These are phyloP conservation scores for Lasiommata megera DNA, from an alignment of 2,888 invertebrate species.

Conservation along the genomic window DNA sequence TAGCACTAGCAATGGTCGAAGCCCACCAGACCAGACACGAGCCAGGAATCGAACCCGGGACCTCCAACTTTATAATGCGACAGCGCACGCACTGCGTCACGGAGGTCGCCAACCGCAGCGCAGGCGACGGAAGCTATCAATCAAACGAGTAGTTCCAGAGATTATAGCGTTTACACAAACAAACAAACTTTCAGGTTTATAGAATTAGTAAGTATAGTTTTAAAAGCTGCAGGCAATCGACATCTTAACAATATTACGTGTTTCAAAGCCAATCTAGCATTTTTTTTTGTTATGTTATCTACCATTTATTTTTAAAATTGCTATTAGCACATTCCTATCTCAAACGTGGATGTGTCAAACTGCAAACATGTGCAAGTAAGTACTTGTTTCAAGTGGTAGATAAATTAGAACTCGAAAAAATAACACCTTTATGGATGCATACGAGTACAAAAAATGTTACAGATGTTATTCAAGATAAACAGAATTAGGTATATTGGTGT, in stretches of 20 bases:
- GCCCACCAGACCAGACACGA: too few species aligned
- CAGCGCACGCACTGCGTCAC: too few species aligned
- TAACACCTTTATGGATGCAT: not conserved
- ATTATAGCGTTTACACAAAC: too few species aligned
- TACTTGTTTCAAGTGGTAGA: conserved; percentile 19
- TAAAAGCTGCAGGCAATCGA: not conserved
- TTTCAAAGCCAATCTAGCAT: not conserved
- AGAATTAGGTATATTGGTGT: too few species aligned
- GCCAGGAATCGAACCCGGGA: too few species aligned
- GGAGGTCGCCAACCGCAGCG: too few species aligned
- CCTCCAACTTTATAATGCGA: too few species aligned
- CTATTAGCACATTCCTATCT: conserved; percentile 11
- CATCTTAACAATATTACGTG: not conserved
- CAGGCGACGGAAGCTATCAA: too few species aligned
- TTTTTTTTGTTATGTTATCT: not conserved
- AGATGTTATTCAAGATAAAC: not conserved
- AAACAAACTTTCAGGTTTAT: too few species aligned
- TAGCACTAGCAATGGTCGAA: too few species aligned
- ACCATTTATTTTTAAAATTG: conserved; percentile 5
- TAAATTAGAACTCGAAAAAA: not conserved
- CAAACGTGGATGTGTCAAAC: conserved; percentile 15
- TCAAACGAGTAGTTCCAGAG: too few species aligned
- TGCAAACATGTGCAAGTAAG: conserved; percentile 19
- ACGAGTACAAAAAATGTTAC: not conserved
- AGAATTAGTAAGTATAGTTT: not conserved